phyloP scores from a whole-genome alignment of 2,113 vertebrate genomes.

The Ahaetulla prasina region DNA sequence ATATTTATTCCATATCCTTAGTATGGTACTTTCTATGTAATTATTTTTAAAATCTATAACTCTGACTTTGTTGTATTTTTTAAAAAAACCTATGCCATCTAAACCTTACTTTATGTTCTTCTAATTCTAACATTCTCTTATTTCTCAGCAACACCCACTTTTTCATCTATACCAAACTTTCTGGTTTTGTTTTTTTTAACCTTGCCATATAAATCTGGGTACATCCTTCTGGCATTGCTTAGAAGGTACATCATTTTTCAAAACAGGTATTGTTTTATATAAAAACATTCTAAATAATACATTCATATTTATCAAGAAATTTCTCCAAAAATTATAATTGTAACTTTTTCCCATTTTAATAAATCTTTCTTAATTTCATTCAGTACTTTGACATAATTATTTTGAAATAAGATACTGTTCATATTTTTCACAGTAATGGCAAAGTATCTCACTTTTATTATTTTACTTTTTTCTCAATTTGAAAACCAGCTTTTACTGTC shows the following conservation, averaged over 20 bases:
- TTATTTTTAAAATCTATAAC: neutral
- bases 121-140: neutral
- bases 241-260: neutral
- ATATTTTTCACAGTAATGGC: neutral
- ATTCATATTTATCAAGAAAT: neutral
- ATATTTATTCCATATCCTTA: neutral
- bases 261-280: neutral
- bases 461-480: neutral
- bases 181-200: neutral
- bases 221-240: neutral
- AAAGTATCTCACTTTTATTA: neutral
- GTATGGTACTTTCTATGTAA: neutral
- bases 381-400: neutral
- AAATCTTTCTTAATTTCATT: neutral
- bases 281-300: neutral
- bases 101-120: neutral
- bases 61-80: neutral
- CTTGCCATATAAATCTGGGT: neutral
- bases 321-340: neutral
- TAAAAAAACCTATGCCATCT: neutral
- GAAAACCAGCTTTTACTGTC: neutral
- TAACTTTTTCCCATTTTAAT: neutral
- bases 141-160: neutral
- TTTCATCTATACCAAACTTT: neutral
- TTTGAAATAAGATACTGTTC: neutral